A percentile compares a stretch with the other conserved stretches of the same genome.
These are phyloP conservation scores for Henricia sp. DNA, from an alignment of 53 echinoderm and acorn worm species.

Conservation along the genomic window DNA sequence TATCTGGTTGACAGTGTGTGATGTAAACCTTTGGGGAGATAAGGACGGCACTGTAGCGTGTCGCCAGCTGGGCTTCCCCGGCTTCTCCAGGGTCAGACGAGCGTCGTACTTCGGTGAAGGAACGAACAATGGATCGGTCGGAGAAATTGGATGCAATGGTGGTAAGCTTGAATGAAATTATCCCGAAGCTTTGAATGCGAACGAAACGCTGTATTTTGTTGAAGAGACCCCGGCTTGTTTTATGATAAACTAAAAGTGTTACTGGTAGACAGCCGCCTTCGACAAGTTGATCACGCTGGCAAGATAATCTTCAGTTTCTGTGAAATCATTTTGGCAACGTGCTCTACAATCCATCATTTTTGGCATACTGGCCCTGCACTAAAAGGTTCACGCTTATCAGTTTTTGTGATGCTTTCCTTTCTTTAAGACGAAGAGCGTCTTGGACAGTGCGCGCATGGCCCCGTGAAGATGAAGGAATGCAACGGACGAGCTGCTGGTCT, in stretches of 20 bases:
- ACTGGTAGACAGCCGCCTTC: too few relatives aligned
- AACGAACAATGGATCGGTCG: constrained; percentile 39
- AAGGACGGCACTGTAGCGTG: constrained; percentile 44
- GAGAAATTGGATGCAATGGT: constrained; percentile 23
- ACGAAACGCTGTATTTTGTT: background rate
- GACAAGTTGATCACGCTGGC: too few relatives aligned
- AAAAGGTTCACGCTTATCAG: too few relatives aligned
- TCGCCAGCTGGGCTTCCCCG: constrained; percentile 39
- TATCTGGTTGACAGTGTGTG: constrained; percentile 39
- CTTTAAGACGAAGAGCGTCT: constrained; percentile 16
- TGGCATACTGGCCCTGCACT: too few relatives aligned
- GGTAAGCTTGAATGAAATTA: constrained; percentile 10
- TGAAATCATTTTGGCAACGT: too few relatives aligned
- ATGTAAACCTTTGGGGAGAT: constrained; percentile 20
- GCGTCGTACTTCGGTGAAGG: constrained; percentile 44
- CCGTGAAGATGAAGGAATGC: background rate
- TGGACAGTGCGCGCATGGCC: constrained; percentile 10
- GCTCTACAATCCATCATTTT: too few relatives aligned
- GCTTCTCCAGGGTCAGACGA: constrained; percentile 7
- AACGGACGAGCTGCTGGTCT: constrained; percentile 24
- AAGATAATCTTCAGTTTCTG: too few relatives aligned
- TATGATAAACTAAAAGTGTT: background rate
- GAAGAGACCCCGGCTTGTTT: background rate
- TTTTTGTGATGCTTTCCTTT: background rate
- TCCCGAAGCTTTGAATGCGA: too few relatives aligned